Evolutionary conservation across 53 echinoderm and acorn worm species (phyloP).

Genomic region (Patiria pectinifera): DNA sequence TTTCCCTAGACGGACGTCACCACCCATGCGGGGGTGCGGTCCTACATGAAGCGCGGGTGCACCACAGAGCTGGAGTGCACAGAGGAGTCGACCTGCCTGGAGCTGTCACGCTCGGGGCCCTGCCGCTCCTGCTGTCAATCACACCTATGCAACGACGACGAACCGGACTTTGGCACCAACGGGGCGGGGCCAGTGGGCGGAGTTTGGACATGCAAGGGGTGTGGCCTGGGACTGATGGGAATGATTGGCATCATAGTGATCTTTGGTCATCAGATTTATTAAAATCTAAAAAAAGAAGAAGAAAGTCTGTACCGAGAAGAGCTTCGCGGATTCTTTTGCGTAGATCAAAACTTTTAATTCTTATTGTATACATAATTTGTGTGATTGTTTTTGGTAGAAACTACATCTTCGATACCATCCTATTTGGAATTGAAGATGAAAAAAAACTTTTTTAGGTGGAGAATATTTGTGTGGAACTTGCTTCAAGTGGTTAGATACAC

Average conservation of each 20-base stretch:
- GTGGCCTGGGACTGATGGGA: background rate
- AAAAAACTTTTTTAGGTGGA: too few species aligned
- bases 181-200: slow-evolving; percentile 13
- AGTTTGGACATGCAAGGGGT: background rate
- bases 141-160: slow-evolving; percentile 60
- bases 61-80: slow-evolving; percentile 67
- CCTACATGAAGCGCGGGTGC: slow-evolving; percentile 62
- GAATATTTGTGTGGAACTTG: too few species aligned
- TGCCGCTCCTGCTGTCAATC: slow-evolving; percentile 64
- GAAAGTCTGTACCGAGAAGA: too few species aligned
- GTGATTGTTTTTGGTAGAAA: too few species aligned
- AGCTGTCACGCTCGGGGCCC: slow-evolving; percentile 67
- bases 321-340: too few species aligned
- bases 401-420: too few species aligned
- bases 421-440: too few species aligned
- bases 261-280: background rate
- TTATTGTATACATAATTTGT: too few species aligned
- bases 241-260: background rate
- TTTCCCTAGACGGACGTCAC: slow-evolving; percentile 52
- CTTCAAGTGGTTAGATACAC: too few species aligned
- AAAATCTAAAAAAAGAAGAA: background rate
- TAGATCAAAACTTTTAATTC: too few species aligned
- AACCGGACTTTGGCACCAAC: slow-evolving; percentile 16
- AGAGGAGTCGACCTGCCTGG: slow-evolving; percentile 68
- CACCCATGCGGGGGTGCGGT: slow-evolving; percentile 51